phyloP scores from a whole-genome alignment of 2,888 invertebrate species.

The Sacculina carcini region DNA sequence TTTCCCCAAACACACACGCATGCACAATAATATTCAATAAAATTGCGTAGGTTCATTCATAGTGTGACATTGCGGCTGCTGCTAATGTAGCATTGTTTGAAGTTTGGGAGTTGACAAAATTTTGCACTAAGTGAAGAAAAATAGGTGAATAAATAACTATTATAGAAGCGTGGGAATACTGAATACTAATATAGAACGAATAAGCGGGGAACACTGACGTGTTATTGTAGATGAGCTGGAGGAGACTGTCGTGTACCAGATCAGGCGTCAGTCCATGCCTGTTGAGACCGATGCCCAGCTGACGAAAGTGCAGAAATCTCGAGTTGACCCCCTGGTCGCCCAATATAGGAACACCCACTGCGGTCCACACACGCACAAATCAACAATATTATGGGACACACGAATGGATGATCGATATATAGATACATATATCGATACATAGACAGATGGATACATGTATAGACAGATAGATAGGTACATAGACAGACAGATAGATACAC shows the following conservation, averaged over 20 bases:
- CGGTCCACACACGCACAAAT: too few species aligned
- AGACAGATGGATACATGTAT: too few species aligned
- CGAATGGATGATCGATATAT: too few species aligned
- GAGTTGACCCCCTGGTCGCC: constrained; percentile 21
- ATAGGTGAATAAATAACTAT: background rate
- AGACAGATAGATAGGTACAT: too few species aligned
- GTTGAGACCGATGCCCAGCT: background rate
- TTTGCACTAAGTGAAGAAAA: background rate
- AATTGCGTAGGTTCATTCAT: background rate
- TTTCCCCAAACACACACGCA: background rate
- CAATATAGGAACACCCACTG: constrained; percentile 20
- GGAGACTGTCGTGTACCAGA: too few species aligned
- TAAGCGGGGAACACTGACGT: too few species aligned
- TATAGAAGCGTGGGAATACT: too few species aligned
- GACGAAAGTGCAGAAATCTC: constrained; percentile 9
- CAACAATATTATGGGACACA: too few species aligned
- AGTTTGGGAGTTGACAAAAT: background rate
- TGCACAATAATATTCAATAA: background rate
- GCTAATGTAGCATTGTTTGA: background rate
- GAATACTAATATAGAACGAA: too few species aligned
- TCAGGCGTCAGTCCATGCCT: background rate
- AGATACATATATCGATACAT: constrained; percentile 6
- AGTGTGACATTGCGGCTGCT: background rate
- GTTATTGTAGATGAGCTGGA: too few species aligned
- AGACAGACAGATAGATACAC: too few species aligned